phyloP scores from a whole-genome alignment of 2,888 invertebrate genomes.

The Ectobius pallidus region DNA sequence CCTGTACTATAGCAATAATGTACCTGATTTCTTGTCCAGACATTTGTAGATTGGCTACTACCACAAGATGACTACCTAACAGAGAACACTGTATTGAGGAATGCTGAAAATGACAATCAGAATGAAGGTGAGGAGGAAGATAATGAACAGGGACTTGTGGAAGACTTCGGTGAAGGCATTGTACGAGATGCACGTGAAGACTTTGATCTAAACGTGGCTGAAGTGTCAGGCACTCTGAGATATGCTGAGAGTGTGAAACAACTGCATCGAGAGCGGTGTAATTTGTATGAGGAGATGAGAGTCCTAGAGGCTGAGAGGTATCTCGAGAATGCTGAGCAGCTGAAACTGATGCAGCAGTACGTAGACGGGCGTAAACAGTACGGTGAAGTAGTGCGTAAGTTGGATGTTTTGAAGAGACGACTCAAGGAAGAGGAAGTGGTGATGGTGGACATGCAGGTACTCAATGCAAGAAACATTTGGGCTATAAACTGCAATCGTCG shows the following conservation, averaged over 20 bases:
- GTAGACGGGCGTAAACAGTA: too few relatives aligned
- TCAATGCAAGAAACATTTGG: too few relatives aligned
- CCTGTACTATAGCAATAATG: too few relatives aligned
- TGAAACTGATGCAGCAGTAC: too few relatives aligned
- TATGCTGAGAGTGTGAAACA: background rate
- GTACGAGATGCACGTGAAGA: background rate
- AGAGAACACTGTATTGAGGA: too few relatives aligned
- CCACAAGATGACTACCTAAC: too few relatives aligned
- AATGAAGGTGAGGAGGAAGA: background rate
- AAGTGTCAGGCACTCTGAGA: background rate
- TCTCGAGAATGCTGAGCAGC: too few relatives aligned
- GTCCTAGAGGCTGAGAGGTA: background rate
- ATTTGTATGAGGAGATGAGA: background rate
- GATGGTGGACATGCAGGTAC: background rate
- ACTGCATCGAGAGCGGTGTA: background rate
- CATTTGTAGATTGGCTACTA: background rate
- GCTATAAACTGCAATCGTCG: too few relatives aligned
- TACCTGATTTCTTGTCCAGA: too few relatives aligned
- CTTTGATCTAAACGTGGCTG: background rate
- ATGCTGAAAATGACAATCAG: too few relatives aligned
- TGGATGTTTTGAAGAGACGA: too few relatives aligned
- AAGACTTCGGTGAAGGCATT: background rate
- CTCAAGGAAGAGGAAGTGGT: background rate
- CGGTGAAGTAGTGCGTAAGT: too few relatives aligned
- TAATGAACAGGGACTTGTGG: background rate